Conservation (phyloP, 2,888 invertebrate species). For the Heliconius cydno region DNA sequence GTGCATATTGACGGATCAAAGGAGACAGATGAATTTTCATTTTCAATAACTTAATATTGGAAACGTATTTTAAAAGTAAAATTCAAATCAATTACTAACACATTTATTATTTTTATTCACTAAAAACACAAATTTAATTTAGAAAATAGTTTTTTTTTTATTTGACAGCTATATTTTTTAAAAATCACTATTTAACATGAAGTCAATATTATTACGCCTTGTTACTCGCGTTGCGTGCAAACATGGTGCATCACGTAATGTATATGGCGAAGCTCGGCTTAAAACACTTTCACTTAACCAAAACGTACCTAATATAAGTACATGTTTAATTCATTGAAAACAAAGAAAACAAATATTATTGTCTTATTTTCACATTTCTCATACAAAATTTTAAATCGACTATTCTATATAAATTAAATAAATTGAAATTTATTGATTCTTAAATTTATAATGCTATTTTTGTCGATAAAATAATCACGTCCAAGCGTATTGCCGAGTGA, state of each 20-base stretch:
- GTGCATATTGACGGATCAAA: constrained; percentile 55
- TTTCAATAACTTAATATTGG: constrained; percentile 3
- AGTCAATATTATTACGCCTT: not conserved
- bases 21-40: constrained; percentile 47
- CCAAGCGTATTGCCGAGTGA: not conserved
- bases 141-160: not conserved
- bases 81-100: not conserved
- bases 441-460: not conserved
- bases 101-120: not conserved
- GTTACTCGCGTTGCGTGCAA: not conserved
- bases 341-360: not conserved
- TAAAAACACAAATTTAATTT: not conserved
- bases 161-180: constrained; percentile 6
- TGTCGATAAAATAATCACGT: not conserved
- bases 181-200: not conserved
- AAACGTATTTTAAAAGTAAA: not conserved
- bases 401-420: not conserved
- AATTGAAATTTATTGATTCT: not conserved
- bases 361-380: not conserved
- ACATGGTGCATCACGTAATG: not conserved
- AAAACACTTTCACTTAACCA: constrained; percentile 9
- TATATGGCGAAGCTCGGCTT: not conserved
- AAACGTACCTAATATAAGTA: not conserved
- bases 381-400: not conserved
- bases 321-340: not conserved